Base-by-base conservation (phyloP, 37 sponge, comb jelly and placozoan genomes). In the Cliona cf. orientalis region DNA sequence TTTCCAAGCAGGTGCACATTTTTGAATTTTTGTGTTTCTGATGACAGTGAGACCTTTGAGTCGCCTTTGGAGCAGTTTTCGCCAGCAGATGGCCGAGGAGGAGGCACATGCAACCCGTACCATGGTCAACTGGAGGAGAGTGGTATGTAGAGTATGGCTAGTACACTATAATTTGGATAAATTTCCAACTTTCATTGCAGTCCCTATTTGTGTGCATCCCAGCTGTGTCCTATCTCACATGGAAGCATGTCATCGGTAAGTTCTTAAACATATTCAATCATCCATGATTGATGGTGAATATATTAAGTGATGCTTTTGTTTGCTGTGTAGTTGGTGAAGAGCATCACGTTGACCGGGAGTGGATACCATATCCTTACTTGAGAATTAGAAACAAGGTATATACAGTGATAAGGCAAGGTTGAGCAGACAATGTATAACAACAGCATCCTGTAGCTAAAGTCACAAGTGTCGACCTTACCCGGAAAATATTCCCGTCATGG, bases 381-480 rank as follows among this genome's bases (percentile, higher is more conserved):
- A 41, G 87, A 22, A 87, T 87, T 41, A 72, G 87, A 41, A 87
- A 72, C 40, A 87, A 87, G 66, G 86, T 86, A 71, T 33, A 21
- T n/a, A n/a, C n/a, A 19, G 1, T 34, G 29, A 23, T 36, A 9
- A 2, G 25, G 2, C 17, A 55, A 35, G 46, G 66, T 5, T 23
- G 6, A 4, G 6, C 22, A 21, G 32, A 56, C 28, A 5, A 9
- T 6, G 3, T 3, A 66, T 33, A n/a, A n/a, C n/a, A n/a, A 28
- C 29, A 23, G 7, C 19, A 63, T 28, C 7, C 36, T 11, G 55
- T 11, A 49, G 17, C 17, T 49, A 17, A 17, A 49, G 17, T 21
- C 55, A 21, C 17, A 61, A 31, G 29, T 61, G 22, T 6, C 11
- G 14, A 17, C 17, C 55, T 19, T 49, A 17, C 55, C 17, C 55